Base-by-base conservation (phyloP, 2,113 vertebrate species). In the Pollachius pollachius region DNA sequence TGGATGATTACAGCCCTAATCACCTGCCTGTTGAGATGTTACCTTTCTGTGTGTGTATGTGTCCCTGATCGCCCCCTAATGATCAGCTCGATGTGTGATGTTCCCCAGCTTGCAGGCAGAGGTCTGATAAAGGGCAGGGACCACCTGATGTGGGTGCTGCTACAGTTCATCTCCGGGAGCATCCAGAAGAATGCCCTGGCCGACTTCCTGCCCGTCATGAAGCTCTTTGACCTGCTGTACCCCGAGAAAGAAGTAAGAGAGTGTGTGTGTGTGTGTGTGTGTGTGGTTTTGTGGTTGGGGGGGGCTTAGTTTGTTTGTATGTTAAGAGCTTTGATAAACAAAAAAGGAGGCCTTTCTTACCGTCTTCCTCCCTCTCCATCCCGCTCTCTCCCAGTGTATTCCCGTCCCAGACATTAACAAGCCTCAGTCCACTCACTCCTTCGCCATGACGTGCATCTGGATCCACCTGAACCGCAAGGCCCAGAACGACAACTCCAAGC, bases 401-500 rank as follows among this genome's bases (percentile, higher is more conserved):
- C 97, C 96, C 17, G 97, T 99, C 68, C 97, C 97, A 25, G 97
- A 99, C 88, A 99, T 99, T 79, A 99, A 95, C 92, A 99, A 99
- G 74, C 97, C 97, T 0, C 97, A 99, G 87, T 99, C 97, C 16
- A 99, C 97, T 16, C 97, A 99, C 58, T 94, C 97, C 54, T 99
- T 99, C 81, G 97, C 97, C 23, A 99, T 99, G 97, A 99, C 97
- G 72, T 99, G 97, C 89, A 99, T 99, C 85, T 99, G 97, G 97
- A 99, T 99, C 86, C 97, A 99, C 80, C 94, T 99, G 73, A 99
- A 99, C 82, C 95, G 96, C 82, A 99, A 99, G 90, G 97, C 97
- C 21, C 97, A 99, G 71, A 99, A 94, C 56, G 96, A 95, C 90
- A 94, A 98, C 89, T 97, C 96, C 82, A 97, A 96, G 70, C 89